Conservation (phyloP, 2,113 vertebrate genomes). For the Phainopepla nitens region DNA sequence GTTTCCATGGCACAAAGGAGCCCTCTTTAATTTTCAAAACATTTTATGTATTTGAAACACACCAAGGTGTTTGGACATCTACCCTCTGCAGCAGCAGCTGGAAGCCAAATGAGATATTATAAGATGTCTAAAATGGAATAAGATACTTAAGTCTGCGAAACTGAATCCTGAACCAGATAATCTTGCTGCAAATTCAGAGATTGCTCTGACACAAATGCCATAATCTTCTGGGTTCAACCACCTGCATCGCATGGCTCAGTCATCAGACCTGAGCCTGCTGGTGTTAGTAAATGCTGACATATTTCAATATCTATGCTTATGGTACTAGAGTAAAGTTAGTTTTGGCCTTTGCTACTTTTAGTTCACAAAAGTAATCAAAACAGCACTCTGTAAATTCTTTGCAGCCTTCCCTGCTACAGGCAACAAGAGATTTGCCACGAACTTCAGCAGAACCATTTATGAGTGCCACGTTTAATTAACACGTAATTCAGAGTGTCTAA, state of each 20-base stretch:
- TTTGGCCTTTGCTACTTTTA: not conserved
- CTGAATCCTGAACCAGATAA: not conserved
- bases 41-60: not conserved
- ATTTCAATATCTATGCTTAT: not conserved
- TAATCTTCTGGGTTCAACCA: not conserved
- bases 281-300: not conserved
- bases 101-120: not conserved
- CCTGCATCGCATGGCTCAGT: not conserved
- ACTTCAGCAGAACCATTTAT: slow-evolving; percentile 6
- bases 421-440: slow-evolving; percentile 5
- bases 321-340: not conserved
- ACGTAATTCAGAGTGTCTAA: not conserved
- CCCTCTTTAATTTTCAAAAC: not conserved
- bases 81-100: not conserved
- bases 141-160: not conserved
- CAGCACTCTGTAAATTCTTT: not conserved
- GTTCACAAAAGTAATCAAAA: not conserved
- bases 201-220: not conserved
- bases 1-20: not conserved
- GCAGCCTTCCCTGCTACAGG: not conserved
- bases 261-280: not conserved
- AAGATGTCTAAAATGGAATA: not conserved
- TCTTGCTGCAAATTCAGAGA: not conserved
- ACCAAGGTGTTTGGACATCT: not conserved
- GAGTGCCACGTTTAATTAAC: not conserved